A percentile compares a stretch with the other conserved stretches of the same genome.
Evolutionary conservation across 1,140 invertebrate genomes (phyloP).

Genomic region (Tetramorium alpestre): DNA sequence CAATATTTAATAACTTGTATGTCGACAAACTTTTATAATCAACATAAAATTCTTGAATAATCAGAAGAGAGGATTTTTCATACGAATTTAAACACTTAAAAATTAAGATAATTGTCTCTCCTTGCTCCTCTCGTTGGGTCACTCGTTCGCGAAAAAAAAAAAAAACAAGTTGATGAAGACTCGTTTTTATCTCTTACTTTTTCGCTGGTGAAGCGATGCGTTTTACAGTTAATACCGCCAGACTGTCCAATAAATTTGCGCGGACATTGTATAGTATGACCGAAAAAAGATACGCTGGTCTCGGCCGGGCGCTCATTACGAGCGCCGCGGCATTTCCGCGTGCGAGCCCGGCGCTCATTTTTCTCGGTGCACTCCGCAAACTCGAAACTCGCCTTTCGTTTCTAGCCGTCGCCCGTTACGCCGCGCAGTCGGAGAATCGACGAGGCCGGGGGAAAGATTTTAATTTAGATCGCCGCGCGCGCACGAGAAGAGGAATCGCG

Average conservation of each 20-base stretch:
- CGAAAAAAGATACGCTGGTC: conserved; percentile 23
- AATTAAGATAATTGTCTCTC: conserved; percentile 15
- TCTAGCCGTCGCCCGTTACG: conserved; percentile 37
- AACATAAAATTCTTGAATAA: conserved; percentile 1
- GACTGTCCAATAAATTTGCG: conserved; percentile 66
- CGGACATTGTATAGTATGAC: conserved; percentile 8
- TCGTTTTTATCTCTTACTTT: conserved; percentile 62
- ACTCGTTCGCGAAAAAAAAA: neutral
- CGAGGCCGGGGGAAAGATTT: conserved; percentile 13
- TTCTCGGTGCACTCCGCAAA: conserved; percentile 11
- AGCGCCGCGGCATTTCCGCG: conserved; percentile 14
- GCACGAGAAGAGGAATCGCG: conserved; percentile 40
- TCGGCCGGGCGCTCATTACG: conserved; percentile 28
- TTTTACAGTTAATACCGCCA: conserved; percentile 63
- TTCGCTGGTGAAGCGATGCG: conserved; percentile 11
- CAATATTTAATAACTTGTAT: neutral
- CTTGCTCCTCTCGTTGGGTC: neutral
- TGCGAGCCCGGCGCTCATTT: conserved; percentile 12
- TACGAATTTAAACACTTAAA: neutral
- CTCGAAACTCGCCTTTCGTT: neutral
- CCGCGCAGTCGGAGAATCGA: conserved; percentile 35
- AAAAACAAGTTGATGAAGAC: conserved; percentile 67
- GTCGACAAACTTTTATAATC: neutral
- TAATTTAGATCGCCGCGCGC: conserved; percentile 32
- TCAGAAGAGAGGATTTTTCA: neutral